A percentile compares a stretch with the other conserved stretches of the same genome.
Evolutionary conservation across 1,140 invertebrate genomes (phyloP).

Genomic region (Temnothorax nylanderi): DNA sequence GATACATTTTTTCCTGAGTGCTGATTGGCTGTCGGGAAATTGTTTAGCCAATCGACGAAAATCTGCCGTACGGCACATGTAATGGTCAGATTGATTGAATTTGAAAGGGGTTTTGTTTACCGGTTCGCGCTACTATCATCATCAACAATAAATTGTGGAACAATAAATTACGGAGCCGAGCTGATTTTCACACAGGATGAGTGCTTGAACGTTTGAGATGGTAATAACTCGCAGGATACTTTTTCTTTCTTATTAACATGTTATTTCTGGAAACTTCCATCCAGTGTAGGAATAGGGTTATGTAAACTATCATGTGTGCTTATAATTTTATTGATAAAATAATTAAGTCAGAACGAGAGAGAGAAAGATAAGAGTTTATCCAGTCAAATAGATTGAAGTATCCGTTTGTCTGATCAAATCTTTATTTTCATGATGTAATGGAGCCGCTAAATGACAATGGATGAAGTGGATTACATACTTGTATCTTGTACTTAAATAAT

Average conservation of each 20-base stretch:
- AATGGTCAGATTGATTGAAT: background rate
- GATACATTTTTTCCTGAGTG: background rate
- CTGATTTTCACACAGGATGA: background rate
- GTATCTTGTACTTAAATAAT: background rate
- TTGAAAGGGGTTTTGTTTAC: background rate
- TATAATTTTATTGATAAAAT: slow-evolving; percentile 7
- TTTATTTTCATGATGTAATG: background rate
- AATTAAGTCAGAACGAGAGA: background rate
- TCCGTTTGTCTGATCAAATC: background rate
- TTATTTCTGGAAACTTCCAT: background rate
- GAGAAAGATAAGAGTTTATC: background rate
- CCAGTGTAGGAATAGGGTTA: background rate
- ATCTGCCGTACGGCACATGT: background rate
- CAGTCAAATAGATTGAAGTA: background rate
- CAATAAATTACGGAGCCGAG: background rate
- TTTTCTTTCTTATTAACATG: background rate
- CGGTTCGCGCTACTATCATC: slow-evolving; percentile 9
- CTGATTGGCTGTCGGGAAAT: background rate
- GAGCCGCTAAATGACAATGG: background rate
- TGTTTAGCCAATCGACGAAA: background rate
- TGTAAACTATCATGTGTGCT: background rate
- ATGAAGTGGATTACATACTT: background rate
- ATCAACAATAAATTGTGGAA: too few relatives aligned
- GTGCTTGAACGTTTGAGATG: slow-evolving; percentile 6
- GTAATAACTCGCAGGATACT: slow-evolving; percentile 23